Evolutionary conservation across 2,113 vertebrate genomes (phyloP), one percentile per base, ranked within the genome.

Genomic region (Penelope pileata): DNA sequence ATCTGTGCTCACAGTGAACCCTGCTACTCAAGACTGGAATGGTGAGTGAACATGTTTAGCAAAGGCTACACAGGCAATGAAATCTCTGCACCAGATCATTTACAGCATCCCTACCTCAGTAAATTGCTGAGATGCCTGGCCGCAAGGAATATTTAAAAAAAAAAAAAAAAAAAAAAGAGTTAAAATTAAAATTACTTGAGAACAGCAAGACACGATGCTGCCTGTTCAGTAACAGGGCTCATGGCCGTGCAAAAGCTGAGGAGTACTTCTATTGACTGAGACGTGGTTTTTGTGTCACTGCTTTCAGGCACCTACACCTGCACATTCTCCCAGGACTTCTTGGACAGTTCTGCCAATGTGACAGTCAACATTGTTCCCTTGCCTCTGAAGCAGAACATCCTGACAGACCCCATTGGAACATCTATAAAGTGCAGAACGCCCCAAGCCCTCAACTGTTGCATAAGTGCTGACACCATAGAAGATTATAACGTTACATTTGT

Each of bases 271-370:
- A 7, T 77, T 1, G 0, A 36, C 60, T 40, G 26, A 92, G 9
- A 66, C 10, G 7, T 47, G 7, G 3, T 24, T 54, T 91, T 79
- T 96, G 16, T 77, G 81, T 90, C 18, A 6, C 80, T 96, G 50
- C 54, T 84, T 81, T 79, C 85, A 98, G 98, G 98, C 60, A 98
- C 62, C 70, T 98, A 98, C 83, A 87, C 83, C 40, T 98, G 98
- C 54, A 91, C 97, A 18, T 96, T 98, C 87, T 96, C 47, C 68
- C 96, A 97, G n/a, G 94, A 92, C 30, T 21, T 30, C 29, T 24
- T 94, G 30, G 68, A 88, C 17, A 97, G 96, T 23, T 83, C 97
- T 7, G 92, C 95, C 30, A 96, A 51, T 14, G 3, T 64, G 54
- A 88, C 93, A 5, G 47, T 98, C 10, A 3, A 59, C 1, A 70